Conservation (phyloP, 1,140 invertebrate genomes). For the Drosophila lowei region DNA sequence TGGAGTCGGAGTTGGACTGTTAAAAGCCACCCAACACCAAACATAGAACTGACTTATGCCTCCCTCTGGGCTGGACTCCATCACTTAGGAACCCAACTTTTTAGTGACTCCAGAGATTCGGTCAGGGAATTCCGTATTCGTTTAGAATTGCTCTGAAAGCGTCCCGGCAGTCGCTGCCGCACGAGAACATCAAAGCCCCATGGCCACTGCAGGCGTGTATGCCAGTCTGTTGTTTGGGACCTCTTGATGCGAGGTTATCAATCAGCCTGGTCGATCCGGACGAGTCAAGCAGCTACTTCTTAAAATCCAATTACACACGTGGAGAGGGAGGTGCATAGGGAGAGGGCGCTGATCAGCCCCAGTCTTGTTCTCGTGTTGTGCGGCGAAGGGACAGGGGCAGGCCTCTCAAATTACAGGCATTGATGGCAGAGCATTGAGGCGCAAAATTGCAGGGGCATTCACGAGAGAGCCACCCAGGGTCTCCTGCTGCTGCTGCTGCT, state of each 20-base stretch:
- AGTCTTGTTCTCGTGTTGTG: constrained; percentile 2
- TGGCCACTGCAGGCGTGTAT: constrained; percentile 68
- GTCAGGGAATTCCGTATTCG: constrained; percentile 13
- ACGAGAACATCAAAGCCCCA: constrained; percentile 58
- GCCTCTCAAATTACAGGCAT: constrained; percentile 74
- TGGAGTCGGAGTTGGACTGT: too few relatives aligned
- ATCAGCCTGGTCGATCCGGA: constrained; percentile 50
- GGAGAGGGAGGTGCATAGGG: constrained; percentile 3
- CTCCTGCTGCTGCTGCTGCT: neutral
- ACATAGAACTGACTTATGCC: too few relatives aligned
- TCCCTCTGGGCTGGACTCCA: too few relatives aligned
- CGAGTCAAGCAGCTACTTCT: constrained; percentile 66
- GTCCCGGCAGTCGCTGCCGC: constrained; percentile 35
- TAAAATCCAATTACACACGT: constrained; percentile 78
- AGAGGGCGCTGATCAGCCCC: constrained; percentile 44
- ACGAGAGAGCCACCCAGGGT: constrained; percentile 55
- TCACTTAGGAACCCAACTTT: too few relatives aligned
- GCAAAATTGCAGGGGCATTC: constrained; percentile 59
- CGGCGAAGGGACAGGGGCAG: neutral
- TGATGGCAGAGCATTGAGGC: constrained; percentile 59
- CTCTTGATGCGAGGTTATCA: constrained; percentile 73
- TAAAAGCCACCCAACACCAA: too few relatives aligned
- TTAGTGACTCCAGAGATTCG: too few relatives aligned
- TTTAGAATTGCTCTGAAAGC: neutral
- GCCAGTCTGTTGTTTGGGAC: constrained; percentile 63